Percentiles rank a stretch among this genome's conserved stretches.
Conservation (phyloP, 2,113 vertebrate species). For the Agelaius tricolor region DNA sequence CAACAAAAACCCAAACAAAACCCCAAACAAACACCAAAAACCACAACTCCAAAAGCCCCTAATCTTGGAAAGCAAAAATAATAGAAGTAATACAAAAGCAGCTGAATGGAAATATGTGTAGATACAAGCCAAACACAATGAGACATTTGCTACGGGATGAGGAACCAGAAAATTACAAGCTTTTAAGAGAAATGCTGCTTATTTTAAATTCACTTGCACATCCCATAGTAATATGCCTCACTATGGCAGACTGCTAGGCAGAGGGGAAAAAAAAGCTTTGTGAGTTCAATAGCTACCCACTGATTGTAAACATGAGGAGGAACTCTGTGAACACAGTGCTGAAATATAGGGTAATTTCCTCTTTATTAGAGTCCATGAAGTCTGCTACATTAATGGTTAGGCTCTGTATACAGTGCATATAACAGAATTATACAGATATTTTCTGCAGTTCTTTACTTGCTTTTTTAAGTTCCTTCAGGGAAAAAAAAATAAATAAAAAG, state of each 20-base stretch:
- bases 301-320: slow-evolving; percentile 59
- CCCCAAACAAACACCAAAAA: background rate
- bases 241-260: background rate
- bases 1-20: background rate
- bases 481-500: background rate
- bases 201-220: slow-evolving; percentile 65
- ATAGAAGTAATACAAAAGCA: slow-evolving; percentile 56
- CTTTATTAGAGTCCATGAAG: slow-evolving; percentile 65
- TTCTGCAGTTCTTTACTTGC: slow-evolving; percentile 22
- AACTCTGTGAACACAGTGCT: slow-evolving; percentile 34
- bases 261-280: slow-evolving; percentile 9
- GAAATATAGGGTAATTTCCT: slow-evolving; percentile 61
- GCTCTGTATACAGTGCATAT: slow-evolving; percentile 22
- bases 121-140: slow-evolving; percentile 52
- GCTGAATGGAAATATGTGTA: slow-evolving; percentile 45
- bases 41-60: background rate
- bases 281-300: slow-evolving; percentile 58
- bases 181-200: slow-evolving; percentile 71
- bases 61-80: slow-evolving; percentile 21
- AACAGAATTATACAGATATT: slow-evolving; percentile 43
- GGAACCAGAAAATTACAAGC: slow-evolving; percentile 66
- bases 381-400: slow-evolving; percentile 18
- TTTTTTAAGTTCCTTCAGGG: background rate
- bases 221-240: slow-evolving; percentile 29
- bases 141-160: slow-evolving; percentile 45